Evolutionary conservation across 2,113 vertebrate genomes (phyloP), one percentile per base, ranked within the genome.

Genomic region (Ailurus styani): DNA sequence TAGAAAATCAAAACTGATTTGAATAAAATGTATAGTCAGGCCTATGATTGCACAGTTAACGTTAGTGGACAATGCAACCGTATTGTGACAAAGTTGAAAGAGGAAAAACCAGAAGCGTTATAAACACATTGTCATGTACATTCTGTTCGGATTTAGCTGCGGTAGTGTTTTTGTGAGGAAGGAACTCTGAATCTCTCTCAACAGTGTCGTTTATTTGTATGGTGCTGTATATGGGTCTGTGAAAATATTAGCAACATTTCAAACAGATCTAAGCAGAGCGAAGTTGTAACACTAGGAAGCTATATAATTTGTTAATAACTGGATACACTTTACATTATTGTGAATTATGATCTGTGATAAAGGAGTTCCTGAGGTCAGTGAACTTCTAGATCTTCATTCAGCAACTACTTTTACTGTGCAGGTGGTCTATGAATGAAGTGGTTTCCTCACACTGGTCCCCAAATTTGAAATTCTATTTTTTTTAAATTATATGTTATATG

Each of bases 1-100:
- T 88, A 91, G 75, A 96, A 92, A 94, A 92, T 86, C 66, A 90
- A 54, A 82, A n/a, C 20, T 87, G 21, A 52, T 93, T 55, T 98
- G 64, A 95, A 86, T 96, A 91, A 93, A 97, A 87, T 87, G 52
- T 88, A 68, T 60, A 23, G 15, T 73, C 87, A 89, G 37, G 21
- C 12, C 34, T 68, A 23, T 86, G 20, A 73, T 62, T 15, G 7
- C n/a, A 68, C n/a, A 50, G 29, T 81, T 94, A 70, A 93, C 4
- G 0, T 50, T 37, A 94, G 29, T 66, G 40, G 37, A 79, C 96
- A 78, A 66, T 62, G 14, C 45, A 90, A 70, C 42, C n/a, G 6
- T 89, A 93, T 70, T 62, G 17, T 81, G 77, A 29, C 17, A 55
- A 77, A 83, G 8, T 73, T 87, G 78, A 93, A 84, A 50, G 42